Conservation (phyloP, 2,113 vertebrate species). For the Colinus virginianus region DNA sequence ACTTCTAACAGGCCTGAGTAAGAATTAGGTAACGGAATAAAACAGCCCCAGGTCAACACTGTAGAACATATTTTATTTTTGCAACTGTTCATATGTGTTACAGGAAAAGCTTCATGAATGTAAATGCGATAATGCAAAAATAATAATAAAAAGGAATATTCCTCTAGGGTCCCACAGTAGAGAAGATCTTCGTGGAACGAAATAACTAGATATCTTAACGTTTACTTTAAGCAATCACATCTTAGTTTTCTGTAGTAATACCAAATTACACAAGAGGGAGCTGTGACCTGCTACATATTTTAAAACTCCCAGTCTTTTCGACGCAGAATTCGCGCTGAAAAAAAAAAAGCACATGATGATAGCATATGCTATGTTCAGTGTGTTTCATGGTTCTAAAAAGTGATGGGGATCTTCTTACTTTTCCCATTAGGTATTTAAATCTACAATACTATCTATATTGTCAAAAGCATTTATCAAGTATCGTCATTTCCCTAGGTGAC, state of each 20-base stretch:
- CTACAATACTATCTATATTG: neutral
- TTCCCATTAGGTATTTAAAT: neutral
- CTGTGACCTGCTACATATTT: conserved; percentile 2
- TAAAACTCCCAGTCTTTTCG: neutral
- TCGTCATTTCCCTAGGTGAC: neutral
- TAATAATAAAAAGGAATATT: neutral
- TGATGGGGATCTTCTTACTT: neutral
- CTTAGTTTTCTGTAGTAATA: conserved; percentile 15
- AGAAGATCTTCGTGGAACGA: neutral
- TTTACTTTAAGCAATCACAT: neutral
- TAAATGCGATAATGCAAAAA: neutral
- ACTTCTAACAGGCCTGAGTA: neutral
- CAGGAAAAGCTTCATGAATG: neutral
- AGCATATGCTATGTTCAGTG: neutral
- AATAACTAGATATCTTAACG: neutral
- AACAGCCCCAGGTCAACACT: neutral
- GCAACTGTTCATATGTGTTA: neutral
- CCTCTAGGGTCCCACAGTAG: neutral
- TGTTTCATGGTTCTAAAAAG: neutral
- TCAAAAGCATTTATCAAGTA: neutral
- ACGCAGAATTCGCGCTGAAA: neutral
- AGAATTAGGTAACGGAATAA: neutral
- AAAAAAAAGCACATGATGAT: neutral
- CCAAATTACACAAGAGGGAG: conserved; percentile 61
- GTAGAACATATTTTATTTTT: neutral